These are phyloP conservation scores for Phengaris alcon DNA, from an alignment of 2,888 invertebrate genomes.

Conservation along the genomic window DNA sequence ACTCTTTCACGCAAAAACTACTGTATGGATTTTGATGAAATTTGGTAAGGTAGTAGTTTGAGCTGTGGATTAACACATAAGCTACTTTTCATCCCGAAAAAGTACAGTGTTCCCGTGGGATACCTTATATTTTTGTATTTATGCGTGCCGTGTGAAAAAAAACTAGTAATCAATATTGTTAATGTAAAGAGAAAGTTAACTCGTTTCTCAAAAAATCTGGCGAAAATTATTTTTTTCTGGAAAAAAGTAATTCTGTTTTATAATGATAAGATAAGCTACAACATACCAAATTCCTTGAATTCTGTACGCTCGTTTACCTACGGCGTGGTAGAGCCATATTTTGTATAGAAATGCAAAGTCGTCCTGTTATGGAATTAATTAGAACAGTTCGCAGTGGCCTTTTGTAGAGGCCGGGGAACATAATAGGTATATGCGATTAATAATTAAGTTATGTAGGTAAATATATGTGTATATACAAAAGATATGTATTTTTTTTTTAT, in stretches of 20 bases:
- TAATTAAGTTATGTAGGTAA: not conserved
- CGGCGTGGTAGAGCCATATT: not conserved
- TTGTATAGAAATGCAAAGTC: slow-evolving; percentile 14
- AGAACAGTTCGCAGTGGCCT: slow-evolving; percentile 21
- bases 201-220: not conserved
- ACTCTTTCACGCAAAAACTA: too few relatives aligned
- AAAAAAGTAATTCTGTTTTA: not conserved
- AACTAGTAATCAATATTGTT: too few relatives aligned
- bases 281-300: not conserved
- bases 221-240: not conserved
- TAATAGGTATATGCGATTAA: not conserved
- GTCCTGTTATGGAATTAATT: slow-evolving; percentile 27
- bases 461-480: slow-evolving; percentile 2
- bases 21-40: too few relatives aligned
- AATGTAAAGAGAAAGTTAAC: not conserved
- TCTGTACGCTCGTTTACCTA: not conserved
- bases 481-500: not conserved
- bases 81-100: too few relatives aligned
- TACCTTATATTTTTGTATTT: too few relatives aligned
- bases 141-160: too few relatives aligned
- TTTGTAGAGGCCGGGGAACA: slow-evolving; percentile 7
- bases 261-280: not conserved
- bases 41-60: too few relatives aligned
- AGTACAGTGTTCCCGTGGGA: too few relatives aligned
- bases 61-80: too few relatives aligned